A percentile compares a stretch with the other conserved stretches of the same genome.
phyloP scores from a whole-genome alignment of 2,113 vertebrate genomes.

The Thunnus maccoyii region DNA sequence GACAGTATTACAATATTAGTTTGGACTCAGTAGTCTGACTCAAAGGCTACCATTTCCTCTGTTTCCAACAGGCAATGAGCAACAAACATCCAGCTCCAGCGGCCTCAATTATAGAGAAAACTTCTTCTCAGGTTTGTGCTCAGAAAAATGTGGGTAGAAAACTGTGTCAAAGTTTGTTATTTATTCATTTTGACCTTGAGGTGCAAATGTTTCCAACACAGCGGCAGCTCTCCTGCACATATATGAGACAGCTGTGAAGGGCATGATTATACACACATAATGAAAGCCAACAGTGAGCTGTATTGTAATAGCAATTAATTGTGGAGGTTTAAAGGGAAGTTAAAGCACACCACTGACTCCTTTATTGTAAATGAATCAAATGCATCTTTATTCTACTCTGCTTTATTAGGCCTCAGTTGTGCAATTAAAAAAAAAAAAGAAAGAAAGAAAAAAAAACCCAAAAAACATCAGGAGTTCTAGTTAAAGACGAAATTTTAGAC shows the following conservation, averaged over 20 bases:
- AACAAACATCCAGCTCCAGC: conserved; percentile 34
- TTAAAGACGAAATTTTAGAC: background rate
- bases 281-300: background rate
- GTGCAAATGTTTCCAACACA: conserved; percentile 26
- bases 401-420: conserved; percentile 1
- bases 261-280: conserved; percentile 1
- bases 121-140: conserved; percentile 16
- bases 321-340: conserved; percentile 3
- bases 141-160: conserved; percentile 33
- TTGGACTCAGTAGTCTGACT: conserved; percentile 22
- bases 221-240: conserved; percentile 5
- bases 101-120: conserved; percentile 42
- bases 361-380: conserved; percentile 5
- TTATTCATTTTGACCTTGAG: conserved; percentile 68
- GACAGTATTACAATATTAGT: conserved; percentile 8
- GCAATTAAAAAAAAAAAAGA: background rate
- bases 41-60: conserved; percentile 29
- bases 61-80: conserved; percentile 31
- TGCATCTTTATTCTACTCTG: conserved; percentile 17
- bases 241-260: conserved; percentile 5
- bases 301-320: conserved; percentile 20
- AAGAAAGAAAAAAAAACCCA: too few relatives aligned
- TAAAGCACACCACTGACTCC: background rate
- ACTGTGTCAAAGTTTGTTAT: conserved; percentile 47
- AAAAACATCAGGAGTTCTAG: background rate